phyloP scores from a whole-genome alignment of 2,113 vertebrate species.

The Plecotus auritus region DNA sequence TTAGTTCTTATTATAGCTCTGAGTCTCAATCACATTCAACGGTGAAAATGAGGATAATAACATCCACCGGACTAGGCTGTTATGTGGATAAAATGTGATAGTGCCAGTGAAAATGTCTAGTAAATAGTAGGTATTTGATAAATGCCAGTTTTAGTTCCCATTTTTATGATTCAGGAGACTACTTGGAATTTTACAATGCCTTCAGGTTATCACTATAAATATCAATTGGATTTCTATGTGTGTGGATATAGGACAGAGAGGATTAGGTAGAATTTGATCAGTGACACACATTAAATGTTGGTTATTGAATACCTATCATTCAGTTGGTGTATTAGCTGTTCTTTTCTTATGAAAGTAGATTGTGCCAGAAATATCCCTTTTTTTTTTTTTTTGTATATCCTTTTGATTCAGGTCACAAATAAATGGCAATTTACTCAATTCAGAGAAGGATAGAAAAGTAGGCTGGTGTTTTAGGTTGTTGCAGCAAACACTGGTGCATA shows the following conservation, averaged over 20 bases:
- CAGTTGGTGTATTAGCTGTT: background rate
- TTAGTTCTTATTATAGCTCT: background rate
- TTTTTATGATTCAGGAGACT: slow-evolving; percentile 31
- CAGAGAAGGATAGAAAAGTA: background rate
- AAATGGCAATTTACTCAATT: slow-evolving; percentile 8
- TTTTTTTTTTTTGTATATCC: background rate
- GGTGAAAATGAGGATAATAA: background rate
- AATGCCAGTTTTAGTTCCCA: background rate
- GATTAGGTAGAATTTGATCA: slow-evolving; percentile 44
- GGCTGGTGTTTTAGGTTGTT: background rate
- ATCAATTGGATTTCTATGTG: background rate
- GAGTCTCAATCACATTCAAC: background rate
- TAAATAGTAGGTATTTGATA: background rate
- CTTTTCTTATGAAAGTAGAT: slow-evolving; percentile 25
- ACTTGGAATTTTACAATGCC: background rate
- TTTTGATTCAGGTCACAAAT: background rate
- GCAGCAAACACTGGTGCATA: background rate
- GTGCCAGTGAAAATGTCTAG: slow-evolving; percentile 2
- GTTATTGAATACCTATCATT: slow-evolving; percentile 29
- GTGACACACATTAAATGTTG: background rate
- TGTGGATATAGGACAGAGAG: background rate
- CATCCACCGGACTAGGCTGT: background rate
- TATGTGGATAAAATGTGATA: background rate
- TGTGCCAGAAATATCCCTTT: background rate
- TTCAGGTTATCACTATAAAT: slow-evolving; percentile 2